Evolutionary conservation across 2,888 invertebrate species (phyloP), one percentile per base, ranked within the genome.

Genomic region (Alsophila aescularia): DNA sequence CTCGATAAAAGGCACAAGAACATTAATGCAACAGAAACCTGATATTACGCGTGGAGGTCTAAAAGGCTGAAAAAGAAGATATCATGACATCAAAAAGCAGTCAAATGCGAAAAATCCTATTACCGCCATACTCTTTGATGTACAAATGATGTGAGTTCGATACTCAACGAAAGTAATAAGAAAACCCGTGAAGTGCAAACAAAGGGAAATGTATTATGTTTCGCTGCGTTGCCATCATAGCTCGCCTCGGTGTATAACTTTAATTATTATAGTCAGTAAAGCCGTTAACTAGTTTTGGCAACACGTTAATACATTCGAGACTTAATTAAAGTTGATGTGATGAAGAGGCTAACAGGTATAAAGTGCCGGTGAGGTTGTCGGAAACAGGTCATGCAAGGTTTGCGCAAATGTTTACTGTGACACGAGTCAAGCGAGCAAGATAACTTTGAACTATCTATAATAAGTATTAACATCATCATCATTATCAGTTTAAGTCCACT

Each of bases 241-340:
- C 73, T 79, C 71, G 53, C 7, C 7, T 5, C 24, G 24, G 24
- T 24, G 61, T 62, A 72, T 72, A 73, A 83, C 73, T 81, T 84
- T 79, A 83, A 84, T 83, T 81, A 82, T 79, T 82, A 82, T 79
- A 79, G 80, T 84, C 78, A 74, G 75, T 72, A 73, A 77, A 72
- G 73, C 73, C 64, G 71, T 52, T 83, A 84, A 86, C 84, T 84
- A 85, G 83, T 85, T 84, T 82, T 57, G 77, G 76, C 66, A 84
- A 85, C 80, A 85, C 74, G 79, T 85, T 81, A 76, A 73, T 79
- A 78, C 75, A 78, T 78, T 77, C 70, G 67, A 71, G 74, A 73
- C 74, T 80, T 84, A 79, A 85, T 85, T 82, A 81, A 83, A 84
- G 73, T 85, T 82, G 68, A 53, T 47, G 52, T 60, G 55, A 44